Evolutionary conservation across 2,888 invertebrate species (phyloP).

Genomic region (Rhynchonema sp.): DNA sequence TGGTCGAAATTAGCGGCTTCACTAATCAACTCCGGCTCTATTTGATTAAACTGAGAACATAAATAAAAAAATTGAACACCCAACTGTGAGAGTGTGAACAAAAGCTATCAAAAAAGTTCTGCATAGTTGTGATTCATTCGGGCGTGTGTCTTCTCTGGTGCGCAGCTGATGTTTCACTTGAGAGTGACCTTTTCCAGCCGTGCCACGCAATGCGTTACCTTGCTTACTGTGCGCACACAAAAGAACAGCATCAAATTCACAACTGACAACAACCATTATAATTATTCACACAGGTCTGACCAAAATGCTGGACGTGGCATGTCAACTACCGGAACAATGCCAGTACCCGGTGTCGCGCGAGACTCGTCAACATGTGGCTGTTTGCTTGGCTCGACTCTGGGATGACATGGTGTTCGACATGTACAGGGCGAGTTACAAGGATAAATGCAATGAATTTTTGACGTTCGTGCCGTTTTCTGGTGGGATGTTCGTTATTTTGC

Average conservation of each 20-base stretch:
- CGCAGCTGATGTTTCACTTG: too few species aligned
- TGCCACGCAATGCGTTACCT: too few species aligned
- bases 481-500: background rate
- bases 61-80: too few species aligned
- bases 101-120: too few species aligned
- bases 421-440: slow-evolving; percentile 44
- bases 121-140: too few species aligned
- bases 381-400: slow-evolving; percentile 69
- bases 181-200: too few species aligned
- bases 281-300: slow-evolving; percentile 34
- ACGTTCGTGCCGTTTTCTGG: slow-evolving; percentile 33
- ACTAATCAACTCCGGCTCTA: too few species aligned
- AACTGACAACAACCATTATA: background rate
- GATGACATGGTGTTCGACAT: slow-evolving; percentile 89
- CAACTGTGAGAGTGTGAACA: too few species aligned
- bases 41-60: too few species aligned
- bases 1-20: too few species aligned
- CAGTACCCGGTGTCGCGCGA: slow-evolving; percentile 69
- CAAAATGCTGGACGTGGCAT: slow-evolving; percentile 67
- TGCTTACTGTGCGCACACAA: too few species aligned
- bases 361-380: slow-evolving; percentile 71
- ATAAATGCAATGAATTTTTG: slow-evolving; percentile 61
- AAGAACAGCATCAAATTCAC: background rate
- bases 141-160: too few species aligned
- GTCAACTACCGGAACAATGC: slow-evolving; percentile 66